phyloP scores from a whole-genome alignment of 2,888 invertebrate species.

The Parnassius mnemosyne region DNA sequence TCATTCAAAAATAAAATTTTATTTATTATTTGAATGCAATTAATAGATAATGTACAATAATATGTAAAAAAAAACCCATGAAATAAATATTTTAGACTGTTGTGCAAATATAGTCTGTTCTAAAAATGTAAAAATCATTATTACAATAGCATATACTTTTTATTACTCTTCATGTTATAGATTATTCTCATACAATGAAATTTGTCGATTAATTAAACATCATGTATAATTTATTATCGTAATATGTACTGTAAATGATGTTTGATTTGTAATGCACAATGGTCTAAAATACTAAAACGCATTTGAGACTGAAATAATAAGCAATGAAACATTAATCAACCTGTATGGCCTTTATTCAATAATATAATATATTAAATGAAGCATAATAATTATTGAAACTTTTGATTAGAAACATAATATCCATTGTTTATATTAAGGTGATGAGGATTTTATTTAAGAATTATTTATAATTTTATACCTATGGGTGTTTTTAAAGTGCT shows the following conservation, averaged over 20 bases:
- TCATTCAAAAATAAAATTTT: neutral
- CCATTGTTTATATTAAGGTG: constrained; percentile 18
- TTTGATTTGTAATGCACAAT: neutral
- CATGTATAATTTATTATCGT: too few species aligned
- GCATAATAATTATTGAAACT: constrained; percentile 4
- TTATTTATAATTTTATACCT: constrained; percentile 34
- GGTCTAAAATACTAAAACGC: constrained; percentile 14
- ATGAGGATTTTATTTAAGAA: constrained; percentile 27
- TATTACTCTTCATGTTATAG: too few species aligned
- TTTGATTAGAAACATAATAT: constrained; percentile 9
- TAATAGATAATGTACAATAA: too few species aligned
- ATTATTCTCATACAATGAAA: too few species aligned
- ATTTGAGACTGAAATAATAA: constrained; percentile 21
- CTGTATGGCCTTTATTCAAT: constrained; percentile 5
- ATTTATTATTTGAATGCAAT: too few species aligned
- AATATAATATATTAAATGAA: constrained; percentile 1
- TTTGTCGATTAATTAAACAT: too few species aligned
- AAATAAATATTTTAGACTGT: constrained; percentile 4
- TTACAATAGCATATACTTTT: too few species aligned
- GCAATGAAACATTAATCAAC: constrained; percentile 19
- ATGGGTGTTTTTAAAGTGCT: constrained; percentile 28
- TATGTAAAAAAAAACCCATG: neutral
- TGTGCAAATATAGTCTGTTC: neutral
- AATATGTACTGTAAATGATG: too few species aligned
- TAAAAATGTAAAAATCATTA: too few species aligned